Conservation (phyloP, 2,797 vertebrate genomes). For the Microtus californicus region DNA sequence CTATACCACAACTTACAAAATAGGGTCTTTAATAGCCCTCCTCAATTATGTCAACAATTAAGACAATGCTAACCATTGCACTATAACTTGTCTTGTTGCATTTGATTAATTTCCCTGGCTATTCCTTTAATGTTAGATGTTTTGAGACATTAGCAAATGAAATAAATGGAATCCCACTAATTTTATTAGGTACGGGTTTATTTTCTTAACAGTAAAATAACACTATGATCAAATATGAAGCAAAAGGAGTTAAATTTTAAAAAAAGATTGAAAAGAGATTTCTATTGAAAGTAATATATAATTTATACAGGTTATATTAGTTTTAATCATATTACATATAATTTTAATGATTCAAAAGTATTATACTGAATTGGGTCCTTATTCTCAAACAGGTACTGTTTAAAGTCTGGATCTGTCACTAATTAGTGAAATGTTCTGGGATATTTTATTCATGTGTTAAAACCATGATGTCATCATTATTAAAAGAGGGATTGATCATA, state of each 20-base stretch:
- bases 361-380: background rate
- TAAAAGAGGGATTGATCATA: background rate
- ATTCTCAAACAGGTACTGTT: background rate
- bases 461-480: background rate
- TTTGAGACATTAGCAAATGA: background rate
- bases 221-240: background rate
- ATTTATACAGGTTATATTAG: slow-evolving; percentile 3
- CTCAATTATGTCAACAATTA: slow-evolving; percentile 80
- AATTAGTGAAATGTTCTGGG: background rate
- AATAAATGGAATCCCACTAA: background rate
- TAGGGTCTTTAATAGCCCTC: slow-evolving; percentile 66
- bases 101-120: slow-evolving; percentile 72
- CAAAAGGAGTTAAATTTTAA: background rate
- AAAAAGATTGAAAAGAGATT: background rate
- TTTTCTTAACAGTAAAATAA: background rate
- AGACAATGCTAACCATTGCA: slow-evolving; percentile 53
- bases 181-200: background rate
- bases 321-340: background rate
- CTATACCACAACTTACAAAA: slow-evolving; percentile 74
- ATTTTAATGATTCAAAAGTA: background rate
- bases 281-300: background rate
- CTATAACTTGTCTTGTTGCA: slow-evolving; percentile 71
- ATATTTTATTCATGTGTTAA: slow-evolving; percentile 49
- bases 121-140: background rate
- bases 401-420: background rate